These are phyloP conservation scores for Diadophis punctatus DNA, from an alignment of 2,113 vertebrate species.

Conservation along the genomic window DNA sequence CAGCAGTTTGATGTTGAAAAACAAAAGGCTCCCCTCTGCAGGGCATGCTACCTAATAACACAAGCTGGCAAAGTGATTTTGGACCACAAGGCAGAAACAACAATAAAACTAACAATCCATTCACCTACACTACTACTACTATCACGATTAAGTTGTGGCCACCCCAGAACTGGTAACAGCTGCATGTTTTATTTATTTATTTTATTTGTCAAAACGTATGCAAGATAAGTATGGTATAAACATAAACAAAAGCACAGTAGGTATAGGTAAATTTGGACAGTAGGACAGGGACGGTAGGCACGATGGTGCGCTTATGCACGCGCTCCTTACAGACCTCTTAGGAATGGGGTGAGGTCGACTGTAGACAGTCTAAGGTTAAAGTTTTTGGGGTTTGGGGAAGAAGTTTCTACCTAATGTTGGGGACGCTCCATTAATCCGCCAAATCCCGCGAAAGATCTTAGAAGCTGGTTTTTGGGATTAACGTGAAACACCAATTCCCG, in stretches of 20 bases:
- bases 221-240: too few relatives aligned
- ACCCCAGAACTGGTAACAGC: not conserved
- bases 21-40: not conserved
- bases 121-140: not conserved
- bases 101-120: not conserved
- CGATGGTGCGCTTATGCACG: too few relatives aligned
- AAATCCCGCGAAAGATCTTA: not conserved
- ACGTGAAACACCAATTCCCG: not conserved
- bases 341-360: too few relatives aligned
- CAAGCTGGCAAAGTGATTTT: not conserved
- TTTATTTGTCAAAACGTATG: too few relatives aligned
- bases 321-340: too few relatives aligned
- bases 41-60: not conserved
- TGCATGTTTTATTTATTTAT: too few relatives aligned
- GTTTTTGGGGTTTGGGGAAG: too few relatives aligned
- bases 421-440: not conserved
- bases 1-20: not conserved
- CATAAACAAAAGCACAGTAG: too few relatives aligned
- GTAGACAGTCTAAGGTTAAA: too few relatives aligned
- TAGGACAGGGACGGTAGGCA: too few relatives aligned
- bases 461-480: not conserved
- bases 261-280: too few relatives aligned
- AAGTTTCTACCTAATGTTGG: not conserved
- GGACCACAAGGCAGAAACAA: not conserved
- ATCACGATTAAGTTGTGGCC: not conserved